phyloP scores from a whole-genome alignment of 1,140 invertebrate genomes.

The Drosophila pandora region DNA sequence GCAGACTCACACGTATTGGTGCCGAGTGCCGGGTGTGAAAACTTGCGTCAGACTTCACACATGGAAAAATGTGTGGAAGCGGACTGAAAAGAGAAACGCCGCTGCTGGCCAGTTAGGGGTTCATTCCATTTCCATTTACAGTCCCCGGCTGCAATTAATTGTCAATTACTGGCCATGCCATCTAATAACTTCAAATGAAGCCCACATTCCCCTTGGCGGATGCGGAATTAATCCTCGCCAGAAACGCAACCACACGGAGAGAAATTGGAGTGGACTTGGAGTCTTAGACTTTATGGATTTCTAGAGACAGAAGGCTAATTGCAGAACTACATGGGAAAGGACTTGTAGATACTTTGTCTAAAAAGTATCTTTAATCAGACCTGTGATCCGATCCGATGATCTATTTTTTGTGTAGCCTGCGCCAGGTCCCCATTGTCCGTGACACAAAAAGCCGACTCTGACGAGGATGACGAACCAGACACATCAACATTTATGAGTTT shows the following conservation, averaged over 20 bases:
- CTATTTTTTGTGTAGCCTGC: neutral
- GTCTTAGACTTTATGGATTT: too few species aligned
- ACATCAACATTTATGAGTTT: constrained; percentile 78
- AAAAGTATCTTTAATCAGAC: neutral
- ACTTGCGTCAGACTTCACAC: constrained; percentile 62
- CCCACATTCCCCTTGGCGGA: constrained; percentile 24
- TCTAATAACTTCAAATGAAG: constrained; percentile 56
- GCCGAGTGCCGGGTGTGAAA: constrained; percentile 53
- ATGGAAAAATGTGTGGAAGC: constrained; percentile 6
- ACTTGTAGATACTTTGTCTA: too few species aligned
- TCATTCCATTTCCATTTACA: constrained; percentile 44
- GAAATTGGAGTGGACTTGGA: neutral
- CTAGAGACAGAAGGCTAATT: too few species aligned
- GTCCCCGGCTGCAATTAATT: constrained; percentile 59
- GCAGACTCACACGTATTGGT: constrained; percentile 12
- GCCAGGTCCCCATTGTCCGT: constrained; percentile 42
- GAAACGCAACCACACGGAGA: constrained; percentile 11
- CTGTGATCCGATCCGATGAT: neutral
- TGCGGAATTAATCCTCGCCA: constrained; percentile 25
- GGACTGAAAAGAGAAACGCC: neutral
- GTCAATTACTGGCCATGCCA: constrained; percentile 59
- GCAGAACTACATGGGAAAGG: too few species aligned
- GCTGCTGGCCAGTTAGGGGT: constrained; percentile 12
- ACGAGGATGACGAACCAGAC: constrained; percentile 67
- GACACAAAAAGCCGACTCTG: constrained; percentile 41